Evolutionary conservation across 1,140 invertebrate genomes (phyloP).

Genomic region (Rhagoletis zephyria): DNA sequence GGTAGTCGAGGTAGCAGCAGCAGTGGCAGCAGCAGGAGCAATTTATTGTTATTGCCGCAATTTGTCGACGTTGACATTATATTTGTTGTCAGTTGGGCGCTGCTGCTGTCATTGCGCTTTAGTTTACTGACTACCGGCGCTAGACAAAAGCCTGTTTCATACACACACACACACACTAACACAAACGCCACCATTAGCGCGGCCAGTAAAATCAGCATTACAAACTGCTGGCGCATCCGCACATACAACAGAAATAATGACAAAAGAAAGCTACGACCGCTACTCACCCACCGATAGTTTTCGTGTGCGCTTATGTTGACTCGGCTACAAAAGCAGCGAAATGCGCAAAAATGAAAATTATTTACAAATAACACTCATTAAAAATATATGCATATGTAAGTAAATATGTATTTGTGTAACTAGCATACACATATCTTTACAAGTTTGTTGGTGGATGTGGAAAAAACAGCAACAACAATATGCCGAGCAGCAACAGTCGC

Average conservation of each 20-base stretch:
- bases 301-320: neutral
- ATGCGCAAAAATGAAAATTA: slow-evolving; percentile 52
- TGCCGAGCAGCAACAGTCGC: neutral
- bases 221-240: neutral
- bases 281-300: too few relatives aligned
- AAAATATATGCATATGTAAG: neutral
- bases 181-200: too few relatives aligned
- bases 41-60: slow-evolving; percentile 48
- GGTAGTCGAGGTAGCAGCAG: neutral
- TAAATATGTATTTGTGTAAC: neutral
- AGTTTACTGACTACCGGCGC: slow-evolving; percentile 32
- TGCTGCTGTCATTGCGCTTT: neutral
- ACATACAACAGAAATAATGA: neutral
- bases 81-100: slow-evolving; percentile 21
- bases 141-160: slow-evolving; percentile 1
- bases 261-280: neutral
- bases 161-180: too few relatives aligned
- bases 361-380: slow-evolving; percentile 47
- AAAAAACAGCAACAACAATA: neutral
- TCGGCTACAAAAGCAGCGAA: neutral
- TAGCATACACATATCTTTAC: neutral
- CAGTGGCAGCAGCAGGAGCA: neutral
- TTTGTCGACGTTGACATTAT: slow-evolving; percentile 48
- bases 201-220: neutral
- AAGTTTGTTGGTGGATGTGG: too few relatives aligned